These are phyloP conservation scores for Microcebus murinus DNA, from an alignment of 2,113 vertebrate species.

Conservation along the genomic window DNA sequence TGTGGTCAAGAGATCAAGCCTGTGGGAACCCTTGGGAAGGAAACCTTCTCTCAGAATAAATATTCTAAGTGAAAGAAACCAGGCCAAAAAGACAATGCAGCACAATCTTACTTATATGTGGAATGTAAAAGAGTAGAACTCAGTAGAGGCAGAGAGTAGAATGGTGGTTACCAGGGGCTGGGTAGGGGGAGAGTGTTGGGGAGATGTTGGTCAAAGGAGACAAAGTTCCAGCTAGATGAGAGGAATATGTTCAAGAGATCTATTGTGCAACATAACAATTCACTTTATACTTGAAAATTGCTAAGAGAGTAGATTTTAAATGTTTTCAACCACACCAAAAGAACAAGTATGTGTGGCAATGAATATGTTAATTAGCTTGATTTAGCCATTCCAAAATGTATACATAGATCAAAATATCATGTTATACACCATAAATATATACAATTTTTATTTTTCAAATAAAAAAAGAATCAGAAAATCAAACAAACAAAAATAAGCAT, in stretches of 20 bases:
- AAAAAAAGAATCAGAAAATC: neutral
- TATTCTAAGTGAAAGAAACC: too few species aligned
- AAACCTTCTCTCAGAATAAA: neutral
- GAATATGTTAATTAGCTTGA: neutral
- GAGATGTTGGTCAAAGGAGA: neutral
- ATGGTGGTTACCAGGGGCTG: neutral
- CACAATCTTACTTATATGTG: too few species aligned
- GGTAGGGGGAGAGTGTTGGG: neutral
- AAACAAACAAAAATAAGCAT: neutral
- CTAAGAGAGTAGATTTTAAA: neutral
- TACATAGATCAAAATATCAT: neutral
- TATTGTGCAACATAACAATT: too few species aligned
- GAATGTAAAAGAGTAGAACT: neutral
- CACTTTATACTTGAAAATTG: neutral
- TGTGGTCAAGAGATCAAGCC: neutral
- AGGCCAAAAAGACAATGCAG: neutral
- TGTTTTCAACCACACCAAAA: neutral
- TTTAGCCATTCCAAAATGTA: neutral
- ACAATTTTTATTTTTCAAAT: neutral
- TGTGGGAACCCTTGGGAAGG: neutral
- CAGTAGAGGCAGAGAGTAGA: neutral
- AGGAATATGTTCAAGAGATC: neutral
- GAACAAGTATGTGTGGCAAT: neutral
- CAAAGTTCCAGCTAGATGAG: neutral
- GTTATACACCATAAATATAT: neutral